Conservation (phyloP, 2,113 vertebrate species). For the Toxotes chatareus region DNA sequence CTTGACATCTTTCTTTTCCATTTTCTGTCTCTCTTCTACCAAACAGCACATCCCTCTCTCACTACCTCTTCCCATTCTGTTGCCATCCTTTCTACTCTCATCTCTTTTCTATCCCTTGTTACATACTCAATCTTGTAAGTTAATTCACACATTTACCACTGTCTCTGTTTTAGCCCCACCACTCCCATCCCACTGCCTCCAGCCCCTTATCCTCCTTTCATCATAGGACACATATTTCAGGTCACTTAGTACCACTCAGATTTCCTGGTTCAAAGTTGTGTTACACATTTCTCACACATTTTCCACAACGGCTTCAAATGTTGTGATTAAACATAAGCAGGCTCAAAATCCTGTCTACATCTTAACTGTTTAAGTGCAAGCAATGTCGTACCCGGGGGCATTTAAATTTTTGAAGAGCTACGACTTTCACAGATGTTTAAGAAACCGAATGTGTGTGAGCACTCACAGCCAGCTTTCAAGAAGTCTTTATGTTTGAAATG, state of each 20-base stretch:
- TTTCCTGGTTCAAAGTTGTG: slow-evolving; percentile 1
- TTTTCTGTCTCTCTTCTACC: not conserved
- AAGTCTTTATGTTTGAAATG: slow-evolving; percentile 26
- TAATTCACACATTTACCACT: not conserved
- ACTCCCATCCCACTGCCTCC: not conserved
- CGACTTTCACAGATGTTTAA: slow-evolving; percentile 35
- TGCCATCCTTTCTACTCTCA: not conserved
- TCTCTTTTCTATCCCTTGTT: not conserved
- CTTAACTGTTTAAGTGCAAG: slow-evolving; percentile 46
- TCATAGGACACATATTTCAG: not conserved
- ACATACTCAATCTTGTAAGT: not conserved
- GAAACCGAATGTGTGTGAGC: slow-evolving; percentile 17
- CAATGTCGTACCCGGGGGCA: slow-evolving; percentile 16
- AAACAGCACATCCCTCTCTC: not conserved
- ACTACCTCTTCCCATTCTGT: not conserved
- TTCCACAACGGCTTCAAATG: not conserved
- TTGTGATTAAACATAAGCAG: slow-evolving; percentile 19
- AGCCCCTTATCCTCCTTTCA: not conserved
- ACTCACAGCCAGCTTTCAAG: slow-evolving; percentile 8
- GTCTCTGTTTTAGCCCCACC: not conserved
- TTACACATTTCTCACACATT: slow-evolving; percentile 5
- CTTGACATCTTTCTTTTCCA: not conserved
- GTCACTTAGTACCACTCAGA: not conserved
- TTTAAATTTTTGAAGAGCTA: slow-evolving; percentile 37
- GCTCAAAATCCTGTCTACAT: slow-evolving; percentile 28